Percentiles rank a stretch among this genome's conserved stretches.
phyloP scores from a whole-genome alignment of 2,113 vertebrate species.

The Coryphaenoides rupestris region DNA sequence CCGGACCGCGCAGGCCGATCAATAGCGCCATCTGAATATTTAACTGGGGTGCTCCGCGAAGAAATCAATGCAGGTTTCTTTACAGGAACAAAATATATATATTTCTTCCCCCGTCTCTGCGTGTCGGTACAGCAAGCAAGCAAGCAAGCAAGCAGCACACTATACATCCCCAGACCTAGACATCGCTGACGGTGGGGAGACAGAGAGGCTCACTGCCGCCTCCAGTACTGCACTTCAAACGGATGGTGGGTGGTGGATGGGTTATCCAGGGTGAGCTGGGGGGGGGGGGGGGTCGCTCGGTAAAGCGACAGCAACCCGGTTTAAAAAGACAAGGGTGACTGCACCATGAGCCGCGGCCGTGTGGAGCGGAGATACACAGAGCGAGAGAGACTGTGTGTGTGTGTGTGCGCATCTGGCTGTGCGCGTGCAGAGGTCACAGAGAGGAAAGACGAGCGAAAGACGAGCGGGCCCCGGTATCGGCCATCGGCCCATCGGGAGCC shows the following conservation, averaged over 20 bases:
- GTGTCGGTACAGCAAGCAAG: background rate
- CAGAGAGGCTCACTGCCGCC: background rate
- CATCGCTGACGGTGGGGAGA: slow-evolving; percentile 1
- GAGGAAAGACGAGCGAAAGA: background rate
- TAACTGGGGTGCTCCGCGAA: slow-evolving; percentile 13
- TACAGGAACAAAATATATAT: slow-evolving; percentile 19
- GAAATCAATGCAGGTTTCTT: slow-evolving; percentile 31
- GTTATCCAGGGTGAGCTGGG: background rate
- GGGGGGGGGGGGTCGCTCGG: background rate
- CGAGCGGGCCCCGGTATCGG: too few species aligned
- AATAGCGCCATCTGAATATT: slow-evolving; percentile 31
- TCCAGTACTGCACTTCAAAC: background rate
- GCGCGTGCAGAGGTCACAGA: background rate
- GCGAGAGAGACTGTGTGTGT: background rate
- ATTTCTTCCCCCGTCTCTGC: slow-evolving; percentile 16
- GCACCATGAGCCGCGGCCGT: too few species aligned
- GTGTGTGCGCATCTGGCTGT: background rate
- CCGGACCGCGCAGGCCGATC: slow-evolving; percentile 14
- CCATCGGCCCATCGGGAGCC: too few species aligned
- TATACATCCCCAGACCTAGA: background rate
- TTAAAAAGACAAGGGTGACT: background rate
- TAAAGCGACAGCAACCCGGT: background rate
- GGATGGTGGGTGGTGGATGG: background rate
- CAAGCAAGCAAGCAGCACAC: background rate
- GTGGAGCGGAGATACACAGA: background rate